phyloP scores from a whole-genome alignment of 2,113 vertebrate genomes.

The Ochotona curzoniae region DNA sequence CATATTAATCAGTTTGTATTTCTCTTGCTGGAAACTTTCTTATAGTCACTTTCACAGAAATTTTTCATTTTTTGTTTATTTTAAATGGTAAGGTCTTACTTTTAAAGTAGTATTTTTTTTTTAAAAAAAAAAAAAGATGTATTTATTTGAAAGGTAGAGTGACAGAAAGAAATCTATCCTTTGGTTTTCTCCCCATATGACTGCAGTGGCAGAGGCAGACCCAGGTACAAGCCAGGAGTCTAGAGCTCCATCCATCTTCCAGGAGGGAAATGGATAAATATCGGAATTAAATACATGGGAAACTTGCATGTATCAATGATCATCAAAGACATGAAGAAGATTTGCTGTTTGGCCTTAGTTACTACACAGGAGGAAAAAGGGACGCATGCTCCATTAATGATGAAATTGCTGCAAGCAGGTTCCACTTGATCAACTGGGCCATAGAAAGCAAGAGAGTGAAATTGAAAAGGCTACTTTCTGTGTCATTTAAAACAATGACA shows the following conservation, averaged over 20 bases:
- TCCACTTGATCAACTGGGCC: not conserved
- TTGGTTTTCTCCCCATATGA: no score
- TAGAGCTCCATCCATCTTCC: no score
- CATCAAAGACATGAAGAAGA: not conserved
- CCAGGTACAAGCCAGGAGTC: no score
- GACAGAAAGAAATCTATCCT: no score
- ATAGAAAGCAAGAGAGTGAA: not conserved
- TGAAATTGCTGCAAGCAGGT: not conserved
- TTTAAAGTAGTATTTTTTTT: no score
- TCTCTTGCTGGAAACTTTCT: not conserved
- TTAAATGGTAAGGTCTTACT: conserved; percentile 57
- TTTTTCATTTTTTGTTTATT: conserved; percentile 70
- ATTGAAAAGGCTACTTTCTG: not conserved
- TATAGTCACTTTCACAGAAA: not conserved
- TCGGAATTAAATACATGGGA: conserved; percentile 1
- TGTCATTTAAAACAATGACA: not conserved
- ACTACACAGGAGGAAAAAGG: not conserved
- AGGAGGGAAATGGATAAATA: not conserved
- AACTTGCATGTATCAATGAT: not conserved
- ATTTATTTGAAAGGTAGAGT: no score
- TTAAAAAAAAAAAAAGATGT: no score
- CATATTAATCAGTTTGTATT: not conserved
- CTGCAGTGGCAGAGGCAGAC: no score
- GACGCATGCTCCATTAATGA: not conserved
- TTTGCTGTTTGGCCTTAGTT: not conserved